A percentile compares a stretch with the other conserved stretches of the same genome.
Conservation (phyloP, 2,113 vertebrate genomes). For the Oenanthe oenanthe region DNA sequence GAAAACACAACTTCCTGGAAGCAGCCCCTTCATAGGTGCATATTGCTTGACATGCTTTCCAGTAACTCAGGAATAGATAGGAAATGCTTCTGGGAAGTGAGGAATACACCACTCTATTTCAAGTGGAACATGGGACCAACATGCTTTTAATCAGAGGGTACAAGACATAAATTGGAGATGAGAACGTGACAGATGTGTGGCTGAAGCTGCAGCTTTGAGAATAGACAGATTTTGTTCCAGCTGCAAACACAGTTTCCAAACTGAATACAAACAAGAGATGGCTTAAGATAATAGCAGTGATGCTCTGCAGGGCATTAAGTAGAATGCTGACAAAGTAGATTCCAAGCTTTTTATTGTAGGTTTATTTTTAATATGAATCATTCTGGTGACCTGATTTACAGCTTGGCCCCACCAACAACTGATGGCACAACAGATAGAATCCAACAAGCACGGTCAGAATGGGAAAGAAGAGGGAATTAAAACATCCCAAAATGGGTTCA, state of each 20-base stretch:
- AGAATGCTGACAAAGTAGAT: slow-evolving; percentile 24
- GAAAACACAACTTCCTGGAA: background rate
- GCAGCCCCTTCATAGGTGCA: background rate
- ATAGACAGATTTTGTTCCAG: background rate
- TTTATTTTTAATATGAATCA: slow-evolving; percentile 43
- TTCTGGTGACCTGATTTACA: slow-evolving; percentile 37
- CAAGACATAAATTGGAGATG: background rate
- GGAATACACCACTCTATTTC: background rate
- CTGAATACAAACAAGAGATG: background rate
- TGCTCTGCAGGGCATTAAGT: slow-evolving; percentile 7
- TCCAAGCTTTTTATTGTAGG: slow-evolving; percentile 28
- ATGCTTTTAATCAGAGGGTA: background rate
- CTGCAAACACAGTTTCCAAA: background rate
- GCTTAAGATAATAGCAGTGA: slow-evolving; percentile 23
- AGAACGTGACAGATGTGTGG: background rate
- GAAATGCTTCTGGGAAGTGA: background rate
- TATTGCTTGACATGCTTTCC: too few species aligned
- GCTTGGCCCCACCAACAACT: background rate
- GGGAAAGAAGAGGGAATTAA: background rate
- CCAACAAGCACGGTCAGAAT: background rate
- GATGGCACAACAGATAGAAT: background rate
- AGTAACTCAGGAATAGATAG: background rate
- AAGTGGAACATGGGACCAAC: background rate
- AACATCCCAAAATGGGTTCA: background rate
- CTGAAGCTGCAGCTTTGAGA: background rate